Evolutionary conservation across 2,113 vertebrate genomes (phyloP).

Genomic region (Candoia aspera): DNA sequence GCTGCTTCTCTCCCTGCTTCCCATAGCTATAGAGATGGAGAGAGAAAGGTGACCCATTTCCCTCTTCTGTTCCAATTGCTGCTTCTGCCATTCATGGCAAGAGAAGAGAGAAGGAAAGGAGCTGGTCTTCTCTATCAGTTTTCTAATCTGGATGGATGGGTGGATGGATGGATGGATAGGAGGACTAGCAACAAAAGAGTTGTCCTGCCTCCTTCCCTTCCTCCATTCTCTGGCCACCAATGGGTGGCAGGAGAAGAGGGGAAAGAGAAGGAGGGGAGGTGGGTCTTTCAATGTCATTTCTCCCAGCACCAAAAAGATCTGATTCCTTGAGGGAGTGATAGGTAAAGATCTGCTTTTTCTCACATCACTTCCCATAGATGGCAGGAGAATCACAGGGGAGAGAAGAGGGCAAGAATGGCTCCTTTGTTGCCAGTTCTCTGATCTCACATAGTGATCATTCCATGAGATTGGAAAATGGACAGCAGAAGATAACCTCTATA

Average conservation of each 20-base stretch:
- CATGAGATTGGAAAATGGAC: background rate
- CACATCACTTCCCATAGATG: background rate
- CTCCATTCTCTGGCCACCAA: background rate
- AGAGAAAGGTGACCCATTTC: background rate
- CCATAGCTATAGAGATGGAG: background rate
- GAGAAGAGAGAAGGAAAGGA: background rate
- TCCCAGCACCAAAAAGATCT: background rate
- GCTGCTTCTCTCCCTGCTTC: background rate
- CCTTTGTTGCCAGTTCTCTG: background rate
- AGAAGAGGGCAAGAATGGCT: background rate
- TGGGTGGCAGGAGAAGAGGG: background rate
- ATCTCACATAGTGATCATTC: background rate
- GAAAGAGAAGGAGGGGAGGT: background rate
- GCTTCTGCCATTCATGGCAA: background rate
- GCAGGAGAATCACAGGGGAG: background rate
- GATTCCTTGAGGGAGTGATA: background rate
- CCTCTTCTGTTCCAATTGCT: background rate
- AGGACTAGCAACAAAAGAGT: background rate
- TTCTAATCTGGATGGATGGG: background rate
- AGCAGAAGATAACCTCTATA: background rate
- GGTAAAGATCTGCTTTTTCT: background rate
- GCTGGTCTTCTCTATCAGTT: background rate
- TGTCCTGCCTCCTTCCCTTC: background rate
- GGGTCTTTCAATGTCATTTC: background rate
- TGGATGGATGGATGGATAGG: background rate